Percentiles rank a stretch among this genome's conserved stretches.
Evolutionary conservation across 2,797 vertebrate genomes (phyloP).

Genomic region (Rousettus madagascariensis): DNA sequence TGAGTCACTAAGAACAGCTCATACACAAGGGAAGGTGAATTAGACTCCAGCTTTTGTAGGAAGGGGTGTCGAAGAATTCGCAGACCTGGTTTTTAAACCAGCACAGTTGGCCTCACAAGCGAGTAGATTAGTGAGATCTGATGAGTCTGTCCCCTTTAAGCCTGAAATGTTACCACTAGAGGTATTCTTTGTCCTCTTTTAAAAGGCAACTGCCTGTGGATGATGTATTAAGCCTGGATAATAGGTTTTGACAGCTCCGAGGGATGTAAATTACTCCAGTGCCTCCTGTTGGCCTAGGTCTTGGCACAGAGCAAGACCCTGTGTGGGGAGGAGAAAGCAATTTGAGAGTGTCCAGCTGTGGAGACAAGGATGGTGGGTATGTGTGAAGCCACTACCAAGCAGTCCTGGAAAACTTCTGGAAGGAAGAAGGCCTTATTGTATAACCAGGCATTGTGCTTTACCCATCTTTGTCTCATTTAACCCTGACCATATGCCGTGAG

Average conservation of each 20-base stretch:
- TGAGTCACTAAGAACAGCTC: background rate
- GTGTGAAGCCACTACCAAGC: background rate
- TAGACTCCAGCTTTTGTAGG: background rate
- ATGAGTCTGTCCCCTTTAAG: background rate
- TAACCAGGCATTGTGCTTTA: background rate
- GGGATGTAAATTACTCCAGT: background rate
- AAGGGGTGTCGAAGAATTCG: background rate
- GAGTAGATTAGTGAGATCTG: background rate
- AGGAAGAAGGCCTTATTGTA: background rate
- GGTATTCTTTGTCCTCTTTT: background rate
- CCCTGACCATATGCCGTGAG: background rate
- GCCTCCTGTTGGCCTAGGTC: background rate
- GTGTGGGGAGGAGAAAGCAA: background rate
- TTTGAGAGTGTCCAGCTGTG: background rate
- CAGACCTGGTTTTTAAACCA: background rate
- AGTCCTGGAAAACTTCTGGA: background rate
- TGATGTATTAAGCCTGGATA: background rate
- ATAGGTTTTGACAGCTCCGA: slow-evolving; percentile 40
- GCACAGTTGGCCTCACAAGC: background rate
- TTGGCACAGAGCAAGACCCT: too few species aligned
- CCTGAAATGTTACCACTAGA: background rate
- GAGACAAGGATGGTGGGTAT: background rate
- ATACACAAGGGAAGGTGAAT: background rate
- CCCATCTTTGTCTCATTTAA: background rate
- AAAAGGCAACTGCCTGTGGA: background rate